Evolutionary conservation across 2,888 invertebrate genomes (phyloP).

Genomic region (Agrochola macilenta): DNA sequence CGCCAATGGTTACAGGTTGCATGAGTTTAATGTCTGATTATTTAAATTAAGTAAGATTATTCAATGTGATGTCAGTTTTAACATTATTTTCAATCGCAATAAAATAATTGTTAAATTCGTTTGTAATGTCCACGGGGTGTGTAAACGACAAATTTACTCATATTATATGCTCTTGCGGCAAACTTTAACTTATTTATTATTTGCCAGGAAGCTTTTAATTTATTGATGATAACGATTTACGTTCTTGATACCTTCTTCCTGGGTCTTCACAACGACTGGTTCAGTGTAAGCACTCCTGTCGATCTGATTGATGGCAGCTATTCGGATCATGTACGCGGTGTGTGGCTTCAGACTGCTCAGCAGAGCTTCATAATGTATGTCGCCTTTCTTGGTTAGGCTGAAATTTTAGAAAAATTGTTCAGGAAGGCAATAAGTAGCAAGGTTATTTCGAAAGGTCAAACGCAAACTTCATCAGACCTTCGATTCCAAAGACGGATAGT

Average conservation of each 20-base stretch:
- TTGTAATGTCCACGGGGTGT: neutral
- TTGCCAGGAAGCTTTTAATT: neutral
- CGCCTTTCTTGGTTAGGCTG: constrained; percentile 86
- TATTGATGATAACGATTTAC: no score
- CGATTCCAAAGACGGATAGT: neutral
- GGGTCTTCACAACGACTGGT: constrained; percentile 94
- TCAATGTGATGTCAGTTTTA: no score
- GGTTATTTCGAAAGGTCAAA: neutral
- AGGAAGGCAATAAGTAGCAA: neutral
- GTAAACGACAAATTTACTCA: neutral
- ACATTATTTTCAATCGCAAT: no score
- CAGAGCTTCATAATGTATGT: constrained; percentile 87
- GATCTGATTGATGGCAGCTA: constrained; percentile 96
- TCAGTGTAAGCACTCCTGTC: constrained; percentile 95
- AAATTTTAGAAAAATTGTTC: constrained; percentile 24
- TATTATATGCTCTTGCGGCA: neutral
- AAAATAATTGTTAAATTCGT: no score
- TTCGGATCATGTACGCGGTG: constrained; percentile 94
- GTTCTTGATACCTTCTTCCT: constrained; percentile 93
- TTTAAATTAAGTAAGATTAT: no score
- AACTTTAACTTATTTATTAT: neutral
- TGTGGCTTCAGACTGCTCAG: constrained; percentile 93
- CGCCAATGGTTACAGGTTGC: no score
- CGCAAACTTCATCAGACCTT: neutral
- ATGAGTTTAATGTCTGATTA: no score